Percentiles rank a stretch among this genome's conserved stretches.
Evolutionary conservation across 1,140 invertebrate species (phyloP).

Genomic region (Dicyema japonicum): DNA sequence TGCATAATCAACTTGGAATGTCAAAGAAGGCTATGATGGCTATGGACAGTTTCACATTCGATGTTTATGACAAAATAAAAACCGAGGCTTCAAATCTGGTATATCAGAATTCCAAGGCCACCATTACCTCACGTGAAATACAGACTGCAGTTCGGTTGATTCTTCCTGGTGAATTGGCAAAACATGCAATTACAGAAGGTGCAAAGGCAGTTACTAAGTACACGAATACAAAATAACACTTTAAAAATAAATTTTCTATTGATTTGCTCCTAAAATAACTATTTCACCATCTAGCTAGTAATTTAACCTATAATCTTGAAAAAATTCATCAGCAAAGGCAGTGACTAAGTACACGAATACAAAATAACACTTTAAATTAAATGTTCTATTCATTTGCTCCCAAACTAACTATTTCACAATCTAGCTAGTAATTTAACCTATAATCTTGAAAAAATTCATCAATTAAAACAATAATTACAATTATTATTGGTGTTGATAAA

Average conservation of each 20-base stretch:
- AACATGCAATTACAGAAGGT: slow-evolving; percentile 27
- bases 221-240: slow-evolving; percentile 22
- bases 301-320: neutral
- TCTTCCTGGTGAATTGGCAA: slow-evolving; percentile 28
- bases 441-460: neutral
- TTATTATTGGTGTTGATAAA: too few relatives aligned
- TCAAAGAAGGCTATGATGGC: slow-evolving; percentile 20
- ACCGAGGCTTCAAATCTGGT: slow-evolving; percentile 16
- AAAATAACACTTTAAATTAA: slow-evolving; percentile 6
- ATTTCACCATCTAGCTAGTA: neutral
- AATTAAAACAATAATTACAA: too few relatives aligned
- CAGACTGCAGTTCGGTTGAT: slow-evolving; percentile 27
- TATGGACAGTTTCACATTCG: slow-evolving; percentile 20
- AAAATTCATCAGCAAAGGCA: too few relatives aligned
- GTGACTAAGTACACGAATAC: too few relatives aligned
- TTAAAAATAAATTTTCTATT: neutral
- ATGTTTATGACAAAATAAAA: slow-evolving; percentile 20
- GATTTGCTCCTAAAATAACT: neutral
- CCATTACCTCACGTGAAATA: slow-evolving; percentile 25
- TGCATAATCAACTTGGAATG: slow-evolving; percentile 33
- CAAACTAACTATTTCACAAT: neutral
- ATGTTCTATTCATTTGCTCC: neutral
- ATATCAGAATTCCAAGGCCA: slow-evolving; percentile 14
- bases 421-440: neutral
- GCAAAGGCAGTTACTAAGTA: slow-evolving; percentile 28